Evolutionary conservation across 1,140 invertebrate species (phyloP), one percentile per base, ranked within the genome.

Genomic region (Brachionus rubens): DNA sequence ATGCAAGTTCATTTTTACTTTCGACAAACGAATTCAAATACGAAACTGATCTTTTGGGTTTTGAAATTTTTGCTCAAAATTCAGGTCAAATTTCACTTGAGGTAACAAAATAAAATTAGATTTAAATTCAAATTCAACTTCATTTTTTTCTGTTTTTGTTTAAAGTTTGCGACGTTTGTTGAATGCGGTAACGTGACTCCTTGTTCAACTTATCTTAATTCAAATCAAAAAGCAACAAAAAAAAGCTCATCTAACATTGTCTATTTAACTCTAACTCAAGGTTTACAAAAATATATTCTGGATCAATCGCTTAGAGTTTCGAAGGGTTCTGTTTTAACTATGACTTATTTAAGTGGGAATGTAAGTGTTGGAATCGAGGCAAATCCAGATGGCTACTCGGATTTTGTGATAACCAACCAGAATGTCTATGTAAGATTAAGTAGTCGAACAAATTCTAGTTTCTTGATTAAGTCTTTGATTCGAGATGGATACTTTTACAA

Each of bases 151-250:
- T 52, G 6, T n/a, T 24, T 24, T 16, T n/a, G n/a, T n/a, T n/a
- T n/a, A n/a, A n/a, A 52, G 50, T 12, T 54, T 9, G 50, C 50
- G 0, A 54, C 12, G 14, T 54, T 54, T 54, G 26, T 14, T 10
- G 50, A 54, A n/a, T 54, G 50, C 33, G 50, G 50, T n/a, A n/a
- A 54, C 33, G 26, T 54, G 50, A 28, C 33, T 14, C 50, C 50
- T 28, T 54, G 50, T 28, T 54, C 50, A 28, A 28, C 50, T 14
- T 54, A 30, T 54, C 33, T 54, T 54, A 28, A 54, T 28, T 28
- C 26, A 54, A 54, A 54, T 54, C 10, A 24, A 54, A 54, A 54
- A 54, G 26, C 33, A 28, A 30, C 50, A 12, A 28, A 28, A 10
- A 54, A 28, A 28, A 28, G n/a, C 0, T 7, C 33, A 28, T 24